Evolutionary conservation across 1,140 invertebrate species (phyloP).

Genomic region (Dreissena polymorpha): DNA sequence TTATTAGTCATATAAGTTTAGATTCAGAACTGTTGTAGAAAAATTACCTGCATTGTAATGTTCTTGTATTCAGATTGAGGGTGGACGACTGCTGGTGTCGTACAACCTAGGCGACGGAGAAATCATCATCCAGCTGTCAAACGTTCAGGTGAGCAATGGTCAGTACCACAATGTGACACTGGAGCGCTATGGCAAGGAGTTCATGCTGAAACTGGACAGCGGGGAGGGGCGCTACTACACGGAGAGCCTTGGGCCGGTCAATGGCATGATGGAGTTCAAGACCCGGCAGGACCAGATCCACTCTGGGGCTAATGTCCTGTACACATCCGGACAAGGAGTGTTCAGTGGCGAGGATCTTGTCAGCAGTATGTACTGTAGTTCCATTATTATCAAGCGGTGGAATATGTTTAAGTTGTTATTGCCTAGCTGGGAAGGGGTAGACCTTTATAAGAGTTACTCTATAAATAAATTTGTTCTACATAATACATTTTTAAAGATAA

Average conservation of each 20-base stretch:
- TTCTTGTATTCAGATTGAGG: conserved; percentile 93
- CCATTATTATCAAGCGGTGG: no score
- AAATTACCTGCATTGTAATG: no score
- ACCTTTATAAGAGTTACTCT: no score
- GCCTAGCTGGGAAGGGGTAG: no score
- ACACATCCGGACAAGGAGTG: neutral
- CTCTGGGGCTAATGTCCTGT: conserved; percentile 52
- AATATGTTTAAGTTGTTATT: no score
- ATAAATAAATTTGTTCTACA: no score
- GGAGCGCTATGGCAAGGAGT: conserved; percentile 92
- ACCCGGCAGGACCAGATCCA: conserved; percentile 45
- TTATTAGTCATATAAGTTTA: no score
- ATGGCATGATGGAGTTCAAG: conserved; percentile 18
- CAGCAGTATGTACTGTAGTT: conserved; percentile 81
- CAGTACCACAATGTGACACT: conserved; percentile 95
- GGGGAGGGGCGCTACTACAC: conserved; percentile 97
- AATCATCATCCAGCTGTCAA: conserved; percentile 93
- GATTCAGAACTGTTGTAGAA: no score
- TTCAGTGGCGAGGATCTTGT: conserved; percentile 83
- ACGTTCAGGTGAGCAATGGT: conserved; percentile 92
- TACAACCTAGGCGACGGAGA: conserved; percentile 94
- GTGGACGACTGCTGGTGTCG: conserved; percentile 85
- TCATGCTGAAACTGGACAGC: conserved; percentile 94
- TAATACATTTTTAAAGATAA: no score
- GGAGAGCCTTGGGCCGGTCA: conserved; percentile 84